phyloP scores from a whole-genome alignment of 2,888 invertebrate species.

The Drosophila borborema region DNA sequence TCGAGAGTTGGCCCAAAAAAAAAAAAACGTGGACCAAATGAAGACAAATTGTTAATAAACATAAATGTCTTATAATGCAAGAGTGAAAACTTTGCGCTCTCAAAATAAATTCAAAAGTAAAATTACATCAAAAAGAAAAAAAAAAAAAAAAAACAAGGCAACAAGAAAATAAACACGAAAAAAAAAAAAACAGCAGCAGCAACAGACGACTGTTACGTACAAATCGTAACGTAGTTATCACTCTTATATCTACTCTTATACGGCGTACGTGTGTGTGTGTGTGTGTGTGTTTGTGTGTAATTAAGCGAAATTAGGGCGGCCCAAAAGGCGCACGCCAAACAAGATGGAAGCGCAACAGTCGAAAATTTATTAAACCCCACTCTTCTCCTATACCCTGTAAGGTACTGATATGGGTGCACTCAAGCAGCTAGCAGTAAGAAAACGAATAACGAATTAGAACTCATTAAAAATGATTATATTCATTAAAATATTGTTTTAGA shows the following conservation, averaged over 20 bases:
- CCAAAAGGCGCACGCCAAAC: constrained; percentile 58
- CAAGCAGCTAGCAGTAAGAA: neutral
- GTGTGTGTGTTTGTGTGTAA: constrained; percentile 55
- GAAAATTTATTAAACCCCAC: constrained; percentile 17
- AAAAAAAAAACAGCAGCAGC: neutral
- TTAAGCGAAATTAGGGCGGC: constrained; percentile 80
- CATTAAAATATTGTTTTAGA: too few species aligned
- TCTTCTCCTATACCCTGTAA: constrained; percentile 30
- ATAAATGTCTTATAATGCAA: constrained; percentile 62
- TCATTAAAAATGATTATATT: too few species aligned
- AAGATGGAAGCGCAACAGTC: constrained; percentile 26
- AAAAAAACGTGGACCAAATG: constrained; percentile 68
- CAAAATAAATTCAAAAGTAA: constrained; percentile 46
- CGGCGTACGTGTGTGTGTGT: constrained; percentile 1
- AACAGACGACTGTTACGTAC: constrained; percentile 61
- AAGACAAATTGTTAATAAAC: constrained; percentile 79
- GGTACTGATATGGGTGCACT: neutral
- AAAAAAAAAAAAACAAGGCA: constrained; percentile 23
- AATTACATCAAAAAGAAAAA: constrained; percentile 67
- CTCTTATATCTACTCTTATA: constrained; percentile 13
- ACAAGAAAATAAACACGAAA: constrained; percentile 39
- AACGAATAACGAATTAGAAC: too few species aligned
- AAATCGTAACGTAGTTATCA: constrained; percentile 50
- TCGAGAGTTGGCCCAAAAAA: constrained; percentile 60
- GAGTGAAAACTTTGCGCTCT: constrained; percentile 68